phyloP scores from a whole-genome alignment of 92 coral and sea anemone species.

The Epizoanthus rinbou region DNA sequence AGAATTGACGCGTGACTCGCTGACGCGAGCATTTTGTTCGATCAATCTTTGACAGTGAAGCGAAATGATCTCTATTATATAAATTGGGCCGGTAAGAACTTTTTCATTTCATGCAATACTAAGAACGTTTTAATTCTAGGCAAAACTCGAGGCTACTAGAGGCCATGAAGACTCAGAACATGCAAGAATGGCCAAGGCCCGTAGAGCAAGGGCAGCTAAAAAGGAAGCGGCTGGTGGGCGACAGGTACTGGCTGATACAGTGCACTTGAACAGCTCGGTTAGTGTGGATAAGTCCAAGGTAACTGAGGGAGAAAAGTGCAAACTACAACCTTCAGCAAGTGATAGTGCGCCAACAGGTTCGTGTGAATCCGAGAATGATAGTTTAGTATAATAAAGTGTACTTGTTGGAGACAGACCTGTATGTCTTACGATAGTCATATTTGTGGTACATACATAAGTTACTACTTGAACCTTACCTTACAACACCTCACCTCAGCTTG shows the following conservation, averaged over 20 bases:
- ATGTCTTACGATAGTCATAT: too few relatives aligned
- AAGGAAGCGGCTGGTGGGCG: slow-evolving; percentile 16
- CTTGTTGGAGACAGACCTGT: too few relatives aligned
- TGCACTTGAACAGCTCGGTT: background rate
- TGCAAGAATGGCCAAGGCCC: slow-evolving; percentile 64
- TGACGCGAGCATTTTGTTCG: too few relatives aligned
- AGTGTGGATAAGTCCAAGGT: background rate
- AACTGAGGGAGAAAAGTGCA: background rate
- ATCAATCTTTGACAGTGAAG: too few relatives aligned
- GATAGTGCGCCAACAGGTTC: background rate
- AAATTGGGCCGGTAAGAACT: background rate
- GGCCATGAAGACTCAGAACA: slow-evolving; percentile 87
- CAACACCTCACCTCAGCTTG: too few relatives aligned
- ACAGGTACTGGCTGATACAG: slow-evolving; percentile 31
- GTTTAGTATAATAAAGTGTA: background rate
- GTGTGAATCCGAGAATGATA: background rate
- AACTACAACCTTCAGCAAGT: background rate
- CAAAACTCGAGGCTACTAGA: slow-evolving; percentile 72
- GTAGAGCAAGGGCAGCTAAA: slow-evolving; percentile 32
- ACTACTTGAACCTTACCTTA: too few relatives aligned
- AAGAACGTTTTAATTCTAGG: slow-evolving; percentile 47
- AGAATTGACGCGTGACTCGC: too few relatives aligned
- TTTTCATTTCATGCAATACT: background rate
- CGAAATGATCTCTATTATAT: too few relatives aligned
- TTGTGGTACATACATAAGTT: too few relatives aligned